phyloP scores from a whole-genome alignment of 2,113 vertebrate genomes.

The Nettapus auritus region DNA sequence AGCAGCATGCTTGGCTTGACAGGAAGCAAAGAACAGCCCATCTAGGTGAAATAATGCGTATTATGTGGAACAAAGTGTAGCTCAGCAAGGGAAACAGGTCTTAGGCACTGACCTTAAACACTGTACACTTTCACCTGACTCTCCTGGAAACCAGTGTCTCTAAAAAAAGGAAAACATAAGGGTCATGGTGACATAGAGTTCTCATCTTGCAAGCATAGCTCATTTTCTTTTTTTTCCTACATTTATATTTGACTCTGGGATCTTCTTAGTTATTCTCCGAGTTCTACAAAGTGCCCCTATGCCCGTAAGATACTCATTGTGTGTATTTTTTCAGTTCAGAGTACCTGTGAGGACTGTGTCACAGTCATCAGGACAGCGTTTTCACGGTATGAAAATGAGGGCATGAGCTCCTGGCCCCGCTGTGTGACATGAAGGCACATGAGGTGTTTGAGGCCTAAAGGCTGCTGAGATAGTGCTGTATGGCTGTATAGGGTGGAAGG shows the following conservation, averaged over 20 bases:
- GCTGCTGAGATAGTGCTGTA: neutral
- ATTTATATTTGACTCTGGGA: neutral
- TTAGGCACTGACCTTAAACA: conserved; percentile 1
- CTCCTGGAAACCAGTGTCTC: neutral
- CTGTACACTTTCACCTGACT: neutral
- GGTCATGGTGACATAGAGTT: neutral
- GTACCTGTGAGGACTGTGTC: neutral
- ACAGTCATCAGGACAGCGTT: neutral
- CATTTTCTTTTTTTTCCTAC: neutral
- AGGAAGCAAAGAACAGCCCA: neutral
- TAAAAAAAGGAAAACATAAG: neutral
- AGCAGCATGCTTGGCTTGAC: neutral
- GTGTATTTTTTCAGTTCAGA: neutral
- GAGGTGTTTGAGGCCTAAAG: neutral
- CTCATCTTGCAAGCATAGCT: neutral
- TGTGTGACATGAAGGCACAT: neutral
- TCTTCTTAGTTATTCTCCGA: neutral
- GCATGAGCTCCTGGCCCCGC: neutral
- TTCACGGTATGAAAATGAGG: neutral
- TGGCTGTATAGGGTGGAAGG: accelerated
- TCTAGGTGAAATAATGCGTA: neutral
- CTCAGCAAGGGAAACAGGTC: accelerated
- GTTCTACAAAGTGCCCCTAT: neutral
- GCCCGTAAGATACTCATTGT: neutral
- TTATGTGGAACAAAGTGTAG: neutral